A percentile compares a stretch with the other conserved stretches of the same genome.
Conservation (phyloP, 2,113 vertebrate genomes). For the Pantherophis guttatus region DNA sequence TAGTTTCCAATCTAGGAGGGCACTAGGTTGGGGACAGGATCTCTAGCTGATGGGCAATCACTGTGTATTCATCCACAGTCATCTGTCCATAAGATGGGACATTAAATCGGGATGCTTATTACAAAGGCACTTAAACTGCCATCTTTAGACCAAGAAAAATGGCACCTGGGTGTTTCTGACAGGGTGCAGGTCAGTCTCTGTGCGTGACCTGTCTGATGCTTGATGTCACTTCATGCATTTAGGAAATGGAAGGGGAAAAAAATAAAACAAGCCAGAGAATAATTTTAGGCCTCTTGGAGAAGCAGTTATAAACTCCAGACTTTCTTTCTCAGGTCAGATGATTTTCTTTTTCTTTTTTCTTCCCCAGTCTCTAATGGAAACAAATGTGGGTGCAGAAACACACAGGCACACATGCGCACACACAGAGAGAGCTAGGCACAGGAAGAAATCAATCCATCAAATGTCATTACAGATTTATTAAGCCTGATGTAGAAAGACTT, state of each 20-base stretch:
- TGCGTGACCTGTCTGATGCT: not conserved
- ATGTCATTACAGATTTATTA: slow-evolving; percentile 85
- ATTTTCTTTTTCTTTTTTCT: not conserved
- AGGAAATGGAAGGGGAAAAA: not conserved
- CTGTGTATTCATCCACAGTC: not conserved
- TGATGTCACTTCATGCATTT: not conserved
- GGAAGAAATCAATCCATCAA: slow-evolving; percentile 77
- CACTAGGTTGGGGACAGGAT: not conserved
- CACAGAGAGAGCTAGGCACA: not conserved
- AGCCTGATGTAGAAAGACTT: slow-evolving; percentile 84
- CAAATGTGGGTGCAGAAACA: not conserved
- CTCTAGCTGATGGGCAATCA: not conserved
- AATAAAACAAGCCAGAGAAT: slow-evolving; percentile 5
- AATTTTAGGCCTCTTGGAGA: slow-evolving; percentile 5
- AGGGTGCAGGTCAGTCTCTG: not conserved
- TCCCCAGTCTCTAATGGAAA: not conserved
- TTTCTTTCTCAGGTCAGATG: slow-evolving; percentile 38
- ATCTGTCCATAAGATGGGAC: not conserved
- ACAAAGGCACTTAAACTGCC: not conserved
- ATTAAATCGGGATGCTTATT: not conserved
- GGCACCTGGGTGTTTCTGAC: not conserved
- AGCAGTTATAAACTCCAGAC: slow-evolving; percentile 21
- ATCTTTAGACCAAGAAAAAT: not conserved
- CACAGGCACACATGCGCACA: slow-evolving; percentile 45
- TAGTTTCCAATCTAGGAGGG: not conserved